These are phyloP conservation scores for Onychostruthus taczanowskii DNA, from an alignment of 2,113 vertebrate genomes.

Conservation along the genomic window DNA sequence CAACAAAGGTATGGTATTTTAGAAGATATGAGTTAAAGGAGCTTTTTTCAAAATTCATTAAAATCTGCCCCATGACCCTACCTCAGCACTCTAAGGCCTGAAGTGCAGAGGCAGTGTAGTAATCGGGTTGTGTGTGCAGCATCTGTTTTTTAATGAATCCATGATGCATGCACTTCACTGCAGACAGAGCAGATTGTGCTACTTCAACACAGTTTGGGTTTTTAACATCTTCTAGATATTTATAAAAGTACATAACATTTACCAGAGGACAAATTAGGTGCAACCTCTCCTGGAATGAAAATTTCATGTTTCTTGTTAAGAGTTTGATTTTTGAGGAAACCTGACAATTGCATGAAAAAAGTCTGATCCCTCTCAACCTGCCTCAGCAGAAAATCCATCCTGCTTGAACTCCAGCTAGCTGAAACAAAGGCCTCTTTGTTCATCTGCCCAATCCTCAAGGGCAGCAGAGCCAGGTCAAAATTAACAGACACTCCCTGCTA, in stretches of 20 bases:
- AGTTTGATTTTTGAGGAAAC: not conserved
- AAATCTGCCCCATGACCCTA: not conserved
- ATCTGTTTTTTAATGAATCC: not conserved
- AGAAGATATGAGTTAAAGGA: not conserved
- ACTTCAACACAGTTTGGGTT: not conserved
- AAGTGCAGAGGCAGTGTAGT: not conserved
- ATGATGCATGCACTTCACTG: not conserved
- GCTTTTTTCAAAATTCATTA: not conserved
- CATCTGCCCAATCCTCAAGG: not conserved
- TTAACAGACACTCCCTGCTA: not conserved
- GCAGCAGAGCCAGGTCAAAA: not conserved
- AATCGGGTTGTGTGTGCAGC: not conserved
- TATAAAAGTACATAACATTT: not conserved
- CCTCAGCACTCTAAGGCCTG: not conserved
- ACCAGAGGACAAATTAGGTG: not conserved
- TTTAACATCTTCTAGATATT: not conserved
- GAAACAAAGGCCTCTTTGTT: not conserved
- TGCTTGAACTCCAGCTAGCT: not conserved
- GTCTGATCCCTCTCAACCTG: not conserved
- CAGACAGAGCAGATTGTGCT: not conserved
- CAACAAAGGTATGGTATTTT: not conserved
- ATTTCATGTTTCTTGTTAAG: not conserved
- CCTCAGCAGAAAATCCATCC: not conserved
- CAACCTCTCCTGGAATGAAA: not conserved
- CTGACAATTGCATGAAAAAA: not conserved